Percentiles rank a stretch among this genome's conserved stretches.
phyloP scores from a whole-genome alignment of 2,888 invertebrate species.

The Thecophora atra region DNA sequence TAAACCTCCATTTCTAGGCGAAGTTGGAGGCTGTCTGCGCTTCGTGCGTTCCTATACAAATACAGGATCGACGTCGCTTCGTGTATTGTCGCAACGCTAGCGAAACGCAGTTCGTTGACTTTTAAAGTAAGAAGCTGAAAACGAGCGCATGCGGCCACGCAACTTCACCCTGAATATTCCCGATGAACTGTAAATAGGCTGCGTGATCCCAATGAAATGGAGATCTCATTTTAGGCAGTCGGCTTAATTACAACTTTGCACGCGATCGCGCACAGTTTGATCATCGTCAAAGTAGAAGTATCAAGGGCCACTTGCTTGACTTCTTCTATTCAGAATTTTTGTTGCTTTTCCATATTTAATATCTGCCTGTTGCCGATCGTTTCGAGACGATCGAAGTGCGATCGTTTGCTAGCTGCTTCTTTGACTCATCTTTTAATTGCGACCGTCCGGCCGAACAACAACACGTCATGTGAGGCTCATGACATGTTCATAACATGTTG shows the following conservation, averaged over 20 bases:
- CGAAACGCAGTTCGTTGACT: constrained; percentile 9
- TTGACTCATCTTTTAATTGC: constrained; percentile 27
- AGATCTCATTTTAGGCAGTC: constrained; percentile 13
- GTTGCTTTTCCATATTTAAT: not conserved
- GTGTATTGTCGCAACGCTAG: constrained; percentile 23
- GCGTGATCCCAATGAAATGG: constrained; percentile 17
- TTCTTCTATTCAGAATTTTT: not conserved
- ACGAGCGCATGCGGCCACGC: not conserved
- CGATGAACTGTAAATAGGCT: not conserved
- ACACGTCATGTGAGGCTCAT: constrained; percentile 26
- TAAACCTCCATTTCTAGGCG: constrained; percentile 33
- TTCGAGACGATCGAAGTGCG: not conserved
- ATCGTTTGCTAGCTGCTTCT: not conserved
- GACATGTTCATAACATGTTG: constrained; percentile 33
- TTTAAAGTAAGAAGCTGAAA: not conserved
- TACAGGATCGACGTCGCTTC: not conserved
- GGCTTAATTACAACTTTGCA: constrained; percentile 21
- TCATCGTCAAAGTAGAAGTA: not conserved
- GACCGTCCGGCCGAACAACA: constrained; percentile 29
- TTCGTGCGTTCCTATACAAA: too few species aligned
- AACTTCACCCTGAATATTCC: not conserved
- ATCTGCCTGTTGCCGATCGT: not conserved
- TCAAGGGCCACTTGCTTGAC: not conserved
- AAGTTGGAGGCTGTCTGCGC: not conserved
- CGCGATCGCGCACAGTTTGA: constrained; percentile 23